Percentiles rank a stretch among this genome's conserved stretches.
phyloP scores from a whole-genome alignment of 2,113 vertebrate genomes.

The Todiramphus saurophagus region DNA sequence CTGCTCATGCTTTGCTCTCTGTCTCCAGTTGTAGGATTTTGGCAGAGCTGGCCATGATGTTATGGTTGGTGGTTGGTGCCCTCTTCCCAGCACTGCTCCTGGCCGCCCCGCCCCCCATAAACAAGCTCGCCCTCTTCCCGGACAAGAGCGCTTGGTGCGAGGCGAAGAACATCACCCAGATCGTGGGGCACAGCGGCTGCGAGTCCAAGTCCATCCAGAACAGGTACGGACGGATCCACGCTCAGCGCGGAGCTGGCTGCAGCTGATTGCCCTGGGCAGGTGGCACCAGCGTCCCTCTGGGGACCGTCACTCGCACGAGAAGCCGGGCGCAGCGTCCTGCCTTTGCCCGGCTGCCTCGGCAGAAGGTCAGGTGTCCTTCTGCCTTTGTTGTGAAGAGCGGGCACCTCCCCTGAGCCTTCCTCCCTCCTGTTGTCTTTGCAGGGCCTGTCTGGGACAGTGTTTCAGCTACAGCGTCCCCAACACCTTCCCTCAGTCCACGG shows the following conservation, averaged over 20 bases:
- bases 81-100: constrained; percentile 82
- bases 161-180: constrained; percentile 99
- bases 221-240: constrained; percentile 74
- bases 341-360: not conserved
- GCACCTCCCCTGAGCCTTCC: not conserved
- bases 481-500: constrained; percentile 97
- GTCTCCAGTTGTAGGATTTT: constrained; percentile 59
- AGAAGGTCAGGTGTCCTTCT: not conserved
- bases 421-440: constrained; percentile 47
- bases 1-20: not conserved
- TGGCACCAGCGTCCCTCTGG: not conserved
- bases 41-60: constrained; percentile 72
- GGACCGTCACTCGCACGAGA: not conserved
- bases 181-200: constrained; percentile 96
- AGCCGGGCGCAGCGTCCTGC: not conserved
- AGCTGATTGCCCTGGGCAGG: not conserved
- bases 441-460: constrained; percentile 97
- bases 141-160: constrained; percentile 99
- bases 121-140: constrained; percentile 95
- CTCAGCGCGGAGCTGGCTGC: fast-evolving
- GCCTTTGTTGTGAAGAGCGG: not conserved
- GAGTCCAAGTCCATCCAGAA: constrained; percentile 97
- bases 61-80: constrained; percentile 65
- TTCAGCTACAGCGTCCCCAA: constrained; percentile 99
- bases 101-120: constrained; percentile 91